Evolutionary conservation across 2,113 vertebrate species (phyloP), one percentile per base, ranked within the genome.

Genomic region (Enhydra lutris): DNA sequence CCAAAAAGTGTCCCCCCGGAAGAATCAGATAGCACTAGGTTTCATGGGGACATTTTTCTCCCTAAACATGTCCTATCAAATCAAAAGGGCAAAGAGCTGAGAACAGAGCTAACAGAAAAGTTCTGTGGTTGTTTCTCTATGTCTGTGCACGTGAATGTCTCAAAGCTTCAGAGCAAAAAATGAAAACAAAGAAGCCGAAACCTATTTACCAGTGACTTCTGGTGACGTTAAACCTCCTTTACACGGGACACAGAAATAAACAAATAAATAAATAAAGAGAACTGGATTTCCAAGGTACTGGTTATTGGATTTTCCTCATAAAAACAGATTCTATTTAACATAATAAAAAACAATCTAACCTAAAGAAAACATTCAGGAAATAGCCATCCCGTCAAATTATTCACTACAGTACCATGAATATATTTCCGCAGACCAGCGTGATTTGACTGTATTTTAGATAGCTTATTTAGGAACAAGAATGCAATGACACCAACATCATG

Each of bases 381-480:
- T 8, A 71, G 52, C 67, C 57, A n/a, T 76, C 42, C 12, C 39
- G 71, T 95, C 42, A 31, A 36, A 95, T 97, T 74, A 79, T 23
- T 90, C 80, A 36, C n/a, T 23, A 5, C 20, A 18, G 63, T 34
- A 10, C 29, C 20, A 24, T 18, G 74, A 83, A 36, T 39, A 9
- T 21, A n/a, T 21, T 45, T n/a, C 47, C 36, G 85, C 42, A 42
- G 55, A 61, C 59, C 31, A 18, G 73, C 31, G 9, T 4, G 36
- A 90, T 81, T 21, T 50, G 84, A 26, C 1, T 31, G 21, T 84
- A 92, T 92, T 97, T 95, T 83, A 95, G 93, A 87, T 96, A 31
- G 69, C 67, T 80, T 82, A 67, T 59, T 92, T 39, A 50, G 74
- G 76, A 69, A 36, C 29, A 29, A 50, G 61, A 76, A 45, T 12